A percentile compares a stretch with the other conserved stretches of the same genome.
phyloP scores from a whole-genome alignment of 2,113 vertebrate species.

The Tympanuchus pallidicinctus region DNA sequence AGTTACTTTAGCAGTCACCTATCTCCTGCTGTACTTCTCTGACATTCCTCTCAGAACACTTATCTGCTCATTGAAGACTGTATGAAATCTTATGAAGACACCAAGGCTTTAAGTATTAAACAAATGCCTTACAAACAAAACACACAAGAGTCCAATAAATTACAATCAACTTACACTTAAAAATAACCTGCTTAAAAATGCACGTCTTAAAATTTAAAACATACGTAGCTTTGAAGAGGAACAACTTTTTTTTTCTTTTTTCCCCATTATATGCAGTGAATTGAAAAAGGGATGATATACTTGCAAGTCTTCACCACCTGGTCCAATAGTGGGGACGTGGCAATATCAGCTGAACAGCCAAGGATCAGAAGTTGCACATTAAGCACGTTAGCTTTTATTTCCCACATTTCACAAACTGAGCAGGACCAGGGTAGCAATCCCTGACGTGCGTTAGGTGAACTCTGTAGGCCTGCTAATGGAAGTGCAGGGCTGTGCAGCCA shows the following conservation, averaged over 20 bases:
- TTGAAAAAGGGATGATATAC: neutral
- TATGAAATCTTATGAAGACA: neutral
- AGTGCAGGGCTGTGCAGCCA: too few relatives aligned
- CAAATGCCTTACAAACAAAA: slow-evolving; percentile 7
- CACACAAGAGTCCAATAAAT: slow-evolving; percentile 7
- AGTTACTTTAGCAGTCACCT: neutral
- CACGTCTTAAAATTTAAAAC: neutral
- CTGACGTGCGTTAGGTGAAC: too few relatives aligned
- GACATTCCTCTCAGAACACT: neutral
- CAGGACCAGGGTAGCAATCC: too few relatives aligned
- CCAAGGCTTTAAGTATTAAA: slow-evolving; percentile 26
- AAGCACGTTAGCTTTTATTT: too few relatives aligned
- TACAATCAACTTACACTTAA: slow-evolving; percentile 1
- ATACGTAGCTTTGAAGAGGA: neutral
- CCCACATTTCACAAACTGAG: too few relatives aligned
- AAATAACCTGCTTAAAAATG: neutral
- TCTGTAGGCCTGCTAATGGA: too few relatives aligned
- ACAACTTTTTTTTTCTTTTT: neutral
- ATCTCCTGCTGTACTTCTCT: neutral
- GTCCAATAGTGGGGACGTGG: too few relatives aligned
- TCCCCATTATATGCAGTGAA: neutral
- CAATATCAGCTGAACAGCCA: too few relatives aligned
- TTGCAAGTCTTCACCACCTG: neutral
- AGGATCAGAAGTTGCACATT: too few relatives aligned
- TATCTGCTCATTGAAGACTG: neutral